These are phyloP conservation scores for Halichoeres trimaculatus DNA, from an alignment of 2,113 vertebrate genomes.

Conservation along the genomic window DNA sequence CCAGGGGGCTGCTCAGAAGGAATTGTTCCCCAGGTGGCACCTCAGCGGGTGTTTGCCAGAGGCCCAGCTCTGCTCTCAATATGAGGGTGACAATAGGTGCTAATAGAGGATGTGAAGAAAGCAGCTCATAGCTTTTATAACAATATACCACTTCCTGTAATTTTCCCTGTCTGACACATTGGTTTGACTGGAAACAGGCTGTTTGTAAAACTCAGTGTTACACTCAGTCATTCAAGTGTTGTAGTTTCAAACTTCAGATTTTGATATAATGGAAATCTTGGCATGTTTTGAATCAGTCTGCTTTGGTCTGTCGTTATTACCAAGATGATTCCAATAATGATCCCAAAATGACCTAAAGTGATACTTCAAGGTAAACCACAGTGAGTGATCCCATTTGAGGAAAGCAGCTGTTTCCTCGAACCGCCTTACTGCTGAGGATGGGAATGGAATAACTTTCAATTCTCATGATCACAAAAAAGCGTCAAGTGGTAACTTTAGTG, in stretches of 20 bases:
- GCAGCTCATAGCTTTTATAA: constrained; percentile 14
- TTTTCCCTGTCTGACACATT: constrained; percentile 4
- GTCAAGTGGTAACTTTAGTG: not conserved
- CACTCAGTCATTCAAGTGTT: too few relatives aligned
- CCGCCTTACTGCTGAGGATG: not conserved
- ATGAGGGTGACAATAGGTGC: constrained; percentile 52
- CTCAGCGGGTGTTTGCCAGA: constrained; percentile 28
- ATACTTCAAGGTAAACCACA: not conserved
- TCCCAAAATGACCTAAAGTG: not conserved
- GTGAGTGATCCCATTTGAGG: not conserved
- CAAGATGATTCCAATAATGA: too few relatives aligned
- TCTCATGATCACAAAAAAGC: constrained; percentile 11
- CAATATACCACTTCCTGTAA: constrained; percentile 32
- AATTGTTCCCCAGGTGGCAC: constrained; percentile 64
- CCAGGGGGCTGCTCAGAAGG: constrained; percentile 23
- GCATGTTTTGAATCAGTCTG: not conserved
- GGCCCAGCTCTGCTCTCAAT: constrained; percentile 27
- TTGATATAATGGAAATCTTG: not conserved
- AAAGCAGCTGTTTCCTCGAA: constrained; percentile 49
- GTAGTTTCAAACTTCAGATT: not conserved
- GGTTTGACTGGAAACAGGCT: not conserved
- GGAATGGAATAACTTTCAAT: not conserved
- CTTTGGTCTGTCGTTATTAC: too few relatives aligned
- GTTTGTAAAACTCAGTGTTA: not conserved
- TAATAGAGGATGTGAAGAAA: constrained; percentile 46